A percentile compares a stretch with the other conserved stretches of the same genome.
Evolutionary conservation across 2,797 vertebrate genomes (phyloP).

Genomic region (Falco concolor): DNA sequence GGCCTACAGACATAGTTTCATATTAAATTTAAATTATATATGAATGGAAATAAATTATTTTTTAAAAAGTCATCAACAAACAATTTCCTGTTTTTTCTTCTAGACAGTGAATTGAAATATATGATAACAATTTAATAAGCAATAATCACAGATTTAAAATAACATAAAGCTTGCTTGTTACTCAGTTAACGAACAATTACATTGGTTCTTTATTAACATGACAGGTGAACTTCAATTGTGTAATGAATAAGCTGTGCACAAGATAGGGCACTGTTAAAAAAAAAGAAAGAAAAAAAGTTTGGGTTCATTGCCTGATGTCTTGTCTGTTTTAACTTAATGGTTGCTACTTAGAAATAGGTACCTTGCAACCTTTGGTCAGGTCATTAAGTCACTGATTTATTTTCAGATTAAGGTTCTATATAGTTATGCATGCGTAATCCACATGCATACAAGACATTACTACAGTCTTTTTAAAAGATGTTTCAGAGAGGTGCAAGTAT

Average conservation of each 20-base stretch:
- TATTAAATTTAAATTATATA: background rate
- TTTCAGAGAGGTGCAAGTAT: background rate
- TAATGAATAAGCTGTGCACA: background rate
- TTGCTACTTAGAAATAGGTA: background rate
- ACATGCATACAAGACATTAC: rapidly evolving
- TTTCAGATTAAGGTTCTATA: background rate
- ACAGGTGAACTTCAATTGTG: background rate
- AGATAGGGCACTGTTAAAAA: background rate
- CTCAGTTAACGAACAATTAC: background rate
- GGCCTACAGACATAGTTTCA: background rate
- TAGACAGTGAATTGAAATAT: background rate
- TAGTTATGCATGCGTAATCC: background rate
- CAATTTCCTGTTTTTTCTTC: background rate
- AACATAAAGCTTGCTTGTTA: background rate
- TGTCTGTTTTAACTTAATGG: background rate
- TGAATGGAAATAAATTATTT: background rate
- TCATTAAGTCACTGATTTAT: background rate
- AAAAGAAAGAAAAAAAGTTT: background rate
- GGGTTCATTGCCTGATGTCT: background rate
- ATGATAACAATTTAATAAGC: background rate
- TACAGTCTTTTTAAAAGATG: background rate
- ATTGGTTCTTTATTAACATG: background rate
- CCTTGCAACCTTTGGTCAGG: background rate
- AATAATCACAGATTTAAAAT: background rate
- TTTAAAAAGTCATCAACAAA: background rate